These are phyloP conservation scores for Drosophila subobscura DNA, from an alignment of 1,140 invertebrate genomes.

Conservation along the genomic window DNA sequence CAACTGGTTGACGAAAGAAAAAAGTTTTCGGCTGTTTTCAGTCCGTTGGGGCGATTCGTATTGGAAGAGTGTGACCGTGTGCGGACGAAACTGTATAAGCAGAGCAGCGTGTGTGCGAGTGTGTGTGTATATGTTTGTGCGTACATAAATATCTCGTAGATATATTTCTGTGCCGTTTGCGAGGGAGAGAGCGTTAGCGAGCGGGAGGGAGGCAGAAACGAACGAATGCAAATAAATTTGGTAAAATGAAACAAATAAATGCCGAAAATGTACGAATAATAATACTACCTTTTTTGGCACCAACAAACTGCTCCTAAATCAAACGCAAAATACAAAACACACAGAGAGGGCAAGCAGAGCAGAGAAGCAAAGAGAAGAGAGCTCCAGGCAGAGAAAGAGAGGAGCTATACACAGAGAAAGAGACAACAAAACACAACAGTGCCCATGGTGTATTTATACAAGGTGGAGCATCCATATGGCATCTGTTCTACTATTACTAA, in stretches of 20 bases:
- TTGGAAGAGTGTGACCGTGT: slow-evolving; percentile 44
- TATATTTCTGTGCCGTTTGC: no score
- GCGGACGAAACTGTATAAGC: slow-evolving; percentile 22
- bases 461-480: no score
- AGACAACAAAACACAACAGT: slow-evolving; percentile 20
- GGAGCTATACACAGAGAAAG: not conserved
- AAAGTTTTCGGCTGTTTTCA: slow-evolving; percentile 58
- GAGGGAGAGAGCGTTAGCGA: not conserved
- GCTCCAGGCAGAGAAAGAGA: slow-evolving; percentile 32
- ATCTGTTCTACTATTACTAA: no score
- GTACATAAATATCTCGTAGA: slow-evolving; percentile 1
- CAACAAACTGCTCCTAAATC: slow-evolving; percentile 8
- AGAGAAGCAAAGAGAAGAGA: slow-evolving; percentile 41
- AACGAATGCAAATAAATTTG: slow-evolving; percentile 74
- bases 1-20: slow-evolving; percentile 15
- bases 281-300: slow-evolving; percentile 35
- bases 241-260: slow-evolving; percentile 54
- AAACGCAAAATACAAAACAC: slow-evolving; percentile 46
- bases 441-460: no score
- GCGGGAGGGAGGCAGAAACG: slow-evolving; percentile 16
- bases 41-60: slow-evolving; percentile 49
- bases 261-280: slow-evolving; percentile 48
- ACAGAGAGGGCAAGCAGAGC: slow-evolving; percentile 43
- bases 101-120: slow-evolving; percentile 30
- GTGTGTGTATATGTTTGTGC: slow-evolving; percentile 14